Conservation (phyloP, 2,113 vertebrate species). For the Periophthalmodon schlosseri region DNA sequence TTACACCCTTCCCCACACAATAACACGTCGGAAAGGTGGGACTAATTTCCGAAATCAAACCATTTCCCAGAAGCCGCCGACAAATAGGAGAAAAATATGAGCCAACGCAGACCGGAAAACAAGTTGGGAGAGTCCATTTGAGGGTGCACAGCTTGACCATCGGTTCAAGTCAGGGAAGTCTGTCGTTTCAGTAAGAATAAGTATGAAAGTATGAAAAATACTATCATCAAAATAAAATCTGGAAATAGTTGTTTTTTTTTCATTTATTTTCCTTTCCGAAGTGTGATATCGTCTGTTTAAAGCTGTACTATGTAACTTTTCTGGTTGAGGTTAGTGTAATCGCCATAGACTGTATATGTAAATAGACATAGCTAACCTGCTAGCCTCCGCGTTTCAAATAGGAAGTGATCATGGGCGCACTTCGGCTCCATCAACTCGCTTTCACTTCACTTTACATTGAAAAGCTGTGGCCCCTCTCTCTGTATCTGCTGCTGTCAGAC, state of each 20-base stretch:
- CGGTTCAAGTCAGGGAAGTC: background rate
- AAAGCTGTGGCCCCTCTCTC: too few species aligned
- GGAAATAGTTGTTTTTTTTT: background rate
- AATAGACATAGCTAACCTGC: too few species aligned
- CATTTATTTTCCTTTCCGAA: too few species aligned
- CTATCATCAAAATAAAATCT: background rate
- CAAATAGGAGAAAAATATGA: background rate
- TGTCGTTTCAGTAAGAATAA: background rate
- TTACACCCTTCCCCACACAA: conserved; percentile 15
- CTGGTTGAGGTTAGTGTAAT: too few species aligned
- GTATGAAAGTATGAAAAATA: background rate
- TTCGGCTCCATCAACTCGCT: too few species aligned
- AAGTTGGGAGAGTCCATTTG: background rate
- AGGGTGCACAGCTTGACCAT: background rate
- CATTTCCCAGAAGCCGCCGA: background rate
- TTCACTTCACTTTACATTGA: too few species aligned
- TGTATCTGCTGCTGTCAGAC: too few species aligned
- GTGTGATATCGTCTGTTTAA: too few species aligned
- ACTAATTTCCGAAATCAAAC: conserved; percentile 38
- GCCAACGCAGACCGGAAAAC: conserved; percentile 1
- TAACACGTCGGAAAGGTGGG: conserved; percentile 26
- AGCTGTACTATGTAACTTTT: too few species aligned
- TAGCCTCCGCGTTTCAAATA: too few species aligned
- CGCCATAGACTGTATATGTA: too few species aligned
- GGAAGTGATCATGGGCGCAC: too few species aligned